Evolutionary conservation across 2,888 invertebrate species (phyloP).

Genomic region (Thalpophila matura): DNA sequence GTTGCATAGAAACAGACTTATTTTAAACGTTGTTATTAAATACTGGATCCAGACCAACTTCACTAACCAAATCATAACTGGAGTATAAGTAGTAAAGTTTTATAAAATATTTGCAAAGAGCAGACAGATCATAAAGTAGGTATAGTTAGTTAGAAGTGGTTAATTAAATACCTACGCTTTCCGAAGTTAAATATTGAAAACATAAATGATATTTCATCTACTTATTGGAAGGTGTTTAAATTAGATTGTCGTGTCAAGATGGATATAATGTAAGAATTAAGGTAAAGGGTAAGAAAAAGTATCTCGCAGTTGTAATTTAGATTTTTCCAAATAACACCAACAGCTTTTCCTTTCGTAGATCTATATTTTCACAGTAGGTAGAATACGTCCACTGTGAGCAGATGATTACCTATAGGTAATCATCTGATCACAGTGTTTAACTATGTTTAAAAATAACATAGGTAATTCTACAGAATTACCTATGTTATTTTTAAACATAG

Average conservation of each 20-base stretch:
- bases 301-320: too few species aligned
- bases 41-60: slow-evolving; percentile 39
- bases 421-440: too few species aligned
- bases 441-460: too few species aligned
- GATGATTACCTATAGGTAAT: too few species aligned
- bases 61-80: slow-evolving; percentile 22
- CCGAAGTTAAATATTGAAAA: background rate
- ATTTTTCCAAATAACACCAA: too few species aligned
- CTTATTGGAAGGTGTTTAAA: slow-evolving; percentile 21
- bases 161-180: slow-evolving; percentile 10
- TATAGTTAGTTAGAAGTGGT: background rate
- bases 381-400: too few species aligned
- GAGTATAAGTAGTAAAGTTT: slow-evolving; percentile 18
- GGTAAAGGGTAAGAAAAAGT: too few species aligned
- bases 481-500: too few species aligned
- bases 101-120: slow-evolving; percentile 22
- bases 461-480: too few species aligned
- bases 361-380: too few species aligned
- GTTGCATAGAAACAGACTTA: slow-evolving; percentile 27
- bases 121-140: background rate
- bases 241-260: background rate
- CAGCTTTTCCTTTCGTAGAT: too few species aligned
- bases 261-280: too few species aligned
- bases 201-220: slow-evolving; percentile 19
- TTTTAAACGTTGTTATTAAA: slow-evolving; percentile 44